A percentile compares a stretch with the other conserved stretches of the same genome.
These are phyloP conservation scores for Chrysemys picta DNA, from an alignment of 2,113 vertebrate species.

Conservation along the genomic window DNA sequence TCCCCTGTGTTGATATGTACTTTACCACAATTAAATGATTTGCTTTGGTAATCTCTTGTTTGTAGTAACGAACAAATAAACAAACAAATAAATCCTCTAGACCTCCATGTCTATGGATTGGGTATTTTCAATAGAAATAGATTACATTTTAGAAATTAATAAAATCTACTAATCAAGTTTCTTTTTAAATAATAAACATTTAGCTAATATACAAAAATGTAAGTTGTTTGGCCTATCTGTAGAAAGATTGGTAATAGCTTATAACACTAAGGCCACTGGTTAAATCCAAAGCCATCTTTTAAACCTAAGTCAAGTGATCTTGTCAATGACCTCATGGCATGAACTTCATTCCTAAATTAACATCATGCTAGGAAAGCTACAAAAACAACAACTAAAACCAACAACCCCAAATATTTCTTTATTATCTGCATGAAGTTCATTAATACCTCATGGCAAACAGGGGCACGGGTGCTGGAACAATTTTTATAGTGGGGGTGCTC, in stretches of 20 bases:
- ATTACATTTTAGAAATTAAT: not conserved
- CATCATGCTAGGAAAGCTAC: conserved; percentile 1
- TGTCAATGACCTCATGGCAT: not conserved
- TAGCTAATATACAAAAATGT: not conserved
- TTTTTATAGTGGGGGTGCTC: too few relatives aligned
- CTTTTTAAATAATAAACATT: not conserved
- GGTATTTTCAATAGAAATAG: not conserved
- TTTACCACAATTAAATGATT: not conserved
- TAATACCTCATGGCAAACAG: conserved; percentile 11
- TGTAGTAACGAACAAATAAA: not conserved
- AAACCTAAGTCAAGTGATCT: conserved; percentile 28
- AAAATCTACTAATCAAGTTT: not conserved
- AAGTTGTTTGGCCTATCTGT: not conserved
- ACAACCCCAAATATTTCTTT: not conserved
- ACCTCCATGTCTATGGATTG: not conserved
- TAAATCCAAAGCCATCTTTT: conserved; percentile 11
- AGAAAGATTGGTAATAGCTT: not conserved
- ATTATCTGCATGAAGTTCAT: conserved; percentile 16
- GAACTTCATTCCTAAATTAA: not conserved
- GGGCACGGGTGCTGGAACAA: not conserved
- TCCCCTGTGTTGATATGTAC: not conserved
- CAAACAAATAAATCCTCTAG: not conserved
- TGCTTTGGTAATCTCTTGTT: conserved; percentile 26
- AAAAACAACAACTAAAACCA: not conserved
- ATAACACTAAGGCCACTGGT: conserved; percentile 2